Percentiles rank a stretch among this genome's conserved stretches.
Conservation (phyloP, 2,797 vertebrate genomes). For the Zalophus californianus region DNA sequence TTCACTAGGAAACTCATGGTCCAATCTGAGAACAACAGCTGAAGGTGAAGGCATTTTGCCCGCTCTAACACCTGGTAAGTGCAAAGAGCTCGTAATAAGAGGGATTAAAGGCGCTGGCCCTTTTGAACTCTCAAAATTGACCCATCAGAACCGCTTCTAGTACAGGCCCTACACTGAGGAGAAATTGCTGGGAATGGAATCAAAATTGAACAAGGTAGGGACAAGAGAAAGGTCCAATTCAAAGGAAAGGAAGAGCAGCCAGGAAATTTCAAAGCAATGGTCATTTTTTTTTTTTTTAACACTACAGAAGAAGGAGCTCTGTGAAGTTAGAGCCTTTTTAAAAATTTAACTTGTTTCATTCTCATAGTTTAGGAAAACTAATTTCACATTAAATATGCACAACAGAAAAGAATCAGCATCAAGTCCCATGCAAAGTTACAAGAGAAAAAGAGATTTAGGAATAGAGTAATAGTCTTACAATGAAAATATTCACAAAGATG, state of each 20-base stretch:
- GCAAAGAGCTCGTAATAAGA: background rate
- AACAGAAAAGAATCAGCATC: background rate
- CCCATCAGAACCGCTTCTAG: background rate
- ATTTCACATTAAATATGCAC: conserved; percentile 49
- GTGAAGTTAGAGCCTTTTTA: conserved; percentile 33
- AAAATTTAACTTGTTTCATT: background rate
- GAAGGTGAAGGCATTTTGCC: background rate
- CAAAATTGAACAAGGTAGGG: background rate
- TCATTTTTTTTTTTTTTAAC: background rate
- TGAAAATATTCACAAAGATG: conserved; percentile 18
- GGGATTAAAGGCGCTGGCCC: background rate
- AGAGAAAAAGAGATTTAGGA: background rate
- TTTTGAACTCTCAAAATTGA: background rate
- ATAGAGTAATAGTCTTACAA: background rate
- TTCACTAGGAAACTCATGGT: background rate
- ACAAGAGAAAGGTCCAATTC: background rate
- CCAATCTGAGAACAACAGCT: background rate
- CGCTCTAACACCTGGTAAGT: background rate
- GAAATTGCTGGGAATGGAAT: conserved; percentile 1
- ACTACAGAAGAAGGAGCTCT: conserved; percentile 55
- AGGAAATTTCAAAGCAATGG: background rate
- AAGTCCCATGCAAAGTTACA: background rate
- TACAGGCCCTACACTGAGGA: background rate
- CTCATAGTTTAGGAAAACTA: conserved; percentile 2
- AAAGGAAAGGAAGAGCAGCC: background rate